phyloP scores from a whole-genome alignment of 2,113 vertebrate genomes.

The Lagenorhynchus albirostris region DNA sequence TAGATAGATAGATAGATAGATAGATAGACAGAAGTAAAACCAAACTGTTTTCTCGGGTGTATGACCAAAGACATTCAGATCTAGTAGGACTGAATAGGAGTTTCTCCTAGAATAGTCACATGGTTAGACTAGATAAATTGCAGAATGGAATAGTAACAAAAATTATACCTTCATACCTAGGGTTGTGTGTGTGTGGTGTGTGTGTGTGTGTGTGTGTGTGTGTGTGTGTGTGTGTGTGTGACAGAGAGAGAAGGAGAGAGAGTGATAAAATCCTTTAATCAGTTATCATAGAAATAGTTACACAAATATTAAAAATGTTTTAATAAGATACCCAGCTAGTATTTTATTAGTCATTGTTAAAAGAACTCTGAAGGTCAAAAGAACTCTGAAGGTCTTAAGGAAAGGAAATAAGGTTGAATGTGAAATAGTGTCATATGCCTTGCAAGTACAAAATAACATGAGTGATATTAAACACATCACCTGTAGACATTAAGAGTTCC shows the following conservation, averaged over 20 bases:
- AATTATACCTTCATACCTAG: neutral
- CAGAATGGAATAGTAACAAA: neutral
- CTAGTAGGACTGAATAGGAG: neutral
- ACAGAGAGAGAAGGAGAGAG: neutral
- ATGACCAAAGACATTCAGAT: neutral
- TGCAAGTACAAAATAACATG: conserved; percentile 48
- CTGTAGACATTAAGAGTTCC: conserved; percentile 76
- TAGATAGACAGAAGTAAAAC: neutral
- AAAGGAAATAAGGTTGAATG: neutral
- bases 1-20: neutral
- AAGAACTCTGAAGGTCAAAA: neutral
- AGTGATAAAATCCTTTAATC: neutral
- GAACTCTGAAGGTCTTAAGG: conserved; percentile 2
- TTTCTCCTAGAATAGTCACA: neutral
- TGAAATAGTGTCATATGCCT: conserved; percentile 50
- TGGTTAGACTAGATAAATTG: neutral
- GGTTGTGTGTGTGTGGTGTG: neutral
- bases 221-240: neutral
- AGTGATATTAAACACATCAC: conserved; percentile 83
- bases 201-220: neutral
- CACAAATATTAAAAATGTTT: neutral
- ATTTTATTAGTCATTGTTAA: neutral
- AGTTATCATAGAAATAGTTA: conserved; percentile 9
- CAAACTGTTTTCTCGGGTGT: neutral
- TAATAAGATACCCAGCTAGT: neutral